Conservation (phyloP, 2,888 invertebrate species). For the Mesorhabditis spiculigera region DNA sequence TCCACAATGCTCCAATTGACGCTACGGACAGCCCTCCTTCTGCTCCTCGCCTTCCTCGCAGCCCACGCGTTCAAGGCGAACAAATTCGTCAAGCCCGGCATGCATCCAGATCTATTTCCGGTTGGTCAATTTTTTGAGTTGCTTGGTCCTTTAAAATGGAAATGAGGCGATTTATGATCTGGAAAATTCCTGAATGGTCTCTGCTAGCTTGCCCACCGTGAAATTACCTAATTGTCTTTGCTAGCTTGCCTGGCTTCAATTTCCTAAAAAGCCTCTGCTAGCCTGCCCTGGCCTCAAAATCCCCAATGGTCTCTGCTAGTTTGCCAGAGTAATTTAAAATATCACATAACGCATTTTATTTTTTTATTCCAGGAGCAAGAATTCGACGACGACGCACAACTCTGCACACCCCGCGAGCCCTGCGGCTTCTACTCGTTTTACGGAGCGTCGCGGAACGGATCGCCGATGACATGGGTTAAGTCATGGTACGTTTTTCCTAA, state of each 20-base stretch:
- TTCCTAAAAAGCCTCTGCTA: no score
- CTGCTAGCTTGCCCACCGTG: no score
- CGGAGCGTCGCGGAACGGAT: neutral
- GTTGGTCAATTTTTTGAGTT: no score
- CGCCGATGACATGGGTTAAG: neutral
- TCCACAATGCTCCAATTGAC: no score
- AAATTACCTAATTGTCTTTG: constrained; percentile 9
- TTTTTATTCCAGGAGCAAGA: neutral
- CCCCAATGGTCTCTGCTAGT: neutral
- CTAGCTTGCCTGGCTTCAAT: no score
- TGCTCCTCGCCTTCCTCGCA: neutral
- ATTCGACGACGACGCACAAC: neutral
- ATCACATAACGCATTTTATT: no score
- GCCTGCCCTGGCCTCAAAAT: neutral
- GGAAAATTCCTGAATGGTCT: no score
- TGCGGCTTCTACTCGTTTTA: neutral
- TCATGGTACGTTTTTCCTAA: neutral
- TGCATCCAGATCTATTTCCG: neutral
- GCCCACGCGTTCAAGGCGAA: neutral
- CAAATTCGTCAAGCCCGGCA: constrained; percentile 1
- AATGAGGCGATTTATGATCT: no score
- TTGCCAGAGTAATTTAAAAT: no score
- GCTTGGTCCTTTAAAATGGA: no score
- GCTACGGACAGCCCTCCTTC: no score
- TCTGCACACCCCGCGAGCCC: neutral